Evolutionary conservation across 2,888 invertebrate genomes (phyloP), one percentile per base, ranked within the genome.

Genomic region (Xestia xanthographa): DNA sequence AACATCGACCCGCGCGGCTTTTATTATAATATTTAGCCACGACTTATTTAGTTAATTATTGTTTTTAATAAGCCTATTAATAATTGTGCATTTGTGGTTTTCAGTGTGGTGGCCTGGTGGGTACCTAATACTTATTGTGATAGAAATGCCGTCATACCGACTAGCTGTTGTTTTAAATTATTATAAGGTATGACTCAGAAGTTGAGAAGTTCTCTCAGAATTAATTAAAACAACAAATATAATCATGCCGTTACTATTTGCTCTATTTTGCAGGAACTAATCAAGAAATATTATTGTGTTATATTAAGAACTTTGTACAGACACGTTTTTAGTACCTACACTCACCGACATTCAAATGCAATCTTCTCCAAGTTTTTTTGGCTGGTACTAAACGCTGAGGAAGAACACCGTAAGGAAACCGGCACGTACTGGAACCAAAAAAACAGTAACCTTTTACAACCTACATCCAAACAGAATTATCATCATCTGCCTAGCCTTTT

Each of bases 211-310:
- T n/a, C 34, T 67, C 43, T 66, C 8, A 66, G 77, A 62, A 78
- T 66, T 38, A 38, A 78, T 79, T 79, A 60, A 71, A 66, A 29
- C 29, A 20, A 74, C 75, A n/a, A 65, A 66, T 56, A 5, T n/a
- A 45, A 45, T 68, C 29, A 14, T 38, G 62, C 20, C 2, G 48
- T 50, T 60, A 48, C 45, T 29, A 43, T 66, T 62, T 67, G 38
- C 1, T 14, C 9, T 14, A 48, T 5, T 78, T 65, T 34, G 5
- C 56, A 56, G 17, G 56, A 67, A 77, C 53, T 20, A n/a, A 67
- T 38, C 38, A 14, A 14, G 29, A 50, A 48, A 48, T 41, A 75
- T 75, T 56, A 22, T 63, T 63, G 6, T 34, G 41, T 41, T 38
- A 12, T 9, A 50, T 50, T 50, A 43, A 41, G 14, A 53, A 43